Base-by-base conservation (phyloP, 2,888 invertebrate species). In the Oscheius sp. region DNA sequence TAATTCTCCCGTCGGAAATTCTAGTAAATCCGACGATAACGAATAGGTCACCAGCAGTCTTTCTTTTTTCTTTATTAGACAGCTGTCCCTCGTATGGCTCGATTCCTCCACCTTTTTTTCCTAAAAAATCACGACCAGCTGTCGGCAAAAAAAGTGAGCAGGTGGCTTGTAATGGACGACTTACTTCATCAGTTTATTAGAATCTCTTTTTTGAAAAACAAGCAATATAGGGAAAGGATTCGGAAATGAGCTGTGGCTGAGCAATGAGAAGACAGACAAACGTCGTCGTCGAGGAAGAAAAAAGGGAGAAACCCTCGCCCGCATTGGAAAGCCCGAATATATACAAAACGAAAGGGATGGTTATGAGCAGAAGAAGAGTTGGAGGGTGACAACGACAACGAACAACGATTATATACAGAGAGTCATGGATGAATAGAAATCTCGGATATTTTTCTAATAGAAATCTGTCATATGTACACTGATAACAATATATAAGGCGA, bases 401-500 rank as follows among this genome's bases (percentile, higher is more conserved):
- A 54, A 33, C 54, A 54, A 54, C 54, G 33, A 54, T 59, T 44
- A 59, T 59, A 44, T 24, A 44, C 24, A 44, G 44, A 41, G 22
- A 38, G 57, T 14, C 57, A 51, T 38, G n/a, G n/a, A n/a, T n/a
- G n/a, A 57, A 57, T 59, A 59, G 59, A 59, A 59, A 59, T 59
- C 59, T 59, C 44, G 44, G n/a, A 28, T 59, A 28, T 12, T 30
- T n/a, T 41, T 44, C 44, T 28, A 57, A 59, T 59, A 59, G 59
- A 59, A 59, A 41, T 59, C 59, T 59, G 54, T n/a, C n/a, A n/a
- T n/a, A n/a, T 32, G 47, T 17, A 17, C 5, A 28, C 26, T 59
- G 24, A 59, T 59, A 54, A 8, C 8, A 38, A 59, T 59, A 36
- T 62, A 62, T 49, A 62, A 12, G 22, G 30, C 24, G n/a, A 47